phyloP scores from a whole-genome alignment of 2,113 vertebrate species.

The Dromaius novaehollandiae region DNA sequence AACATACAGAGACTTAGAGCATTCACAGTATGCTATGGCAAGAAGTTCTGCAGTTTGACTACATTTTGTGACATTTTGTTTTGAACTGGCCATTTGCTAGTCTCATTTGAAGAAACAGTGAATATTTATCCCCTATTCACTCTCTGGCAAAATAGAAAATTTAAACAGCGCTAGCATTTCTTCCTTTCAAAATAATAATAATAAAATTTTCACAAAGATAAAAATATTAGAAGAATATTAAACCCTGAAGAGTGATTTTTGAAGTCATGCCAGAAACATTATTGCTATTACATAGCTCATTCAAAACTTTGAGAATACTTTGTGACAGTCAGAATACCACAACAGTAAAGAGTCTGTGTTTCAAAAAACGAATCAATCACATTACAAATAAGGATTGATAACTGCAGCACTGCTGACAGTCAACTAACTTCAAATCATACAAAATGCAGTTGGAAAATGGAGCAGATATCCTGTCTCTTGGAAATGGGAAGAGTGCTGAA shows the following conservation, averaged over 20 bases:
- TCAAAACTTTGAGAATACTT: not conserved
- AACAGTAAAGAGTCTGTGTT: not conserved
- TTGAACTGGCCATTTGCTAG: not conserved
- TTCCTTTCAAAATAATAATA: not conserved
- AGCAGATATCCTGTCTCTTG: not conserved
- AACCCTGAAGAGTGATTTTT: not conserved
- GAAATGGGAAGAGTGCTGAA: not conserved
- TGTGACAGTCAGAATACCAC: not conserved
- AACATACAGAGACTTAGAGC: not conserved
- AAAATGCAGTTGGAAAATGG: not conserved
- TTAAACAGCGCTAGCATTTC: not conserved
- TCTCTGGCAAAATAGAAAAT: not conserved
- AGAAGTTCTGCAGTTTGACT: not conserved
- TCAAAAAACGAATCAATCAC: constrained; percentile 19
- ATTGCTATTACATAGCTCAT: not conserved
- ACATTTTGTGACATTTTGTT: not conserved
- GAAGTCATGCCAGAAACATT: not conserved
- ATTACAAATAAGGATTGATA: not conserved
- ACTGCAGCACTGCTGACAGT: not conserved
- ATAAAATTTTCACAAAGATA: not conserved
- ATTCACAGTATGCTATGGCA: not conserved
- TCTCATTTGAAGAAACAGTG: not conserved
- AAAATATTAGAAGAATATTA: not conserved
- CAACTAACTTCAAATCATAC: not conserved
- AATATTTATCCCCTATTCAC: constrained; percentile 9